Conservation (phyloP, 2,113 vertebrate species). For the Nannospalax galili region DNA sequence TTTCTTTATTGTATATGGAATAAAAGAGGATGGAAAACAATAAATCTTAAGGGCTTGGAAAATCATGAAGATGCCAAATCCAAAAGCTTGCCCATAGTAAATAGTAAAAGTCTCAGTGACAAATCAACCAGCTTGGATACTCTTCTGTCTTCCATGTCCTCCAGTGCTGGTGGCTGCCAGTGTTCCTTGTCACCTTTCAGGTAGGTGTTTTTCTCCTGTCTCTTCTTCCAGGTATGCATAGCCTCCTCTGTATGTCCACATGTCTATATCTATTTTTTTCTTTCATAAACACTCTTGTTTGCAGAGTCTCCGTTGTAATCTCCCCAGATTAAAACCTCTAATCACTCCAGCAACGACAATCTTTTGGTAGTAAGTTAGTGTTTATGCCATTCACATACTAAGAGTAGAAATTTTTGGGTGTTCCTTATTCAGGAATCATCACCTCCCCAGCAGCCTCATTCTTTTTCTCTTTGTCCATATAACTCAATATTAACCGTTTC, state of each 20-base stretch:
- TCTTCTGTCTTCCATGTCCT: too few relatives aligned
- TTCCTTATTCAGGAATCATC: too few relatives aligned
- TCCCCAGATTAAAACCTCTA: not conserved
- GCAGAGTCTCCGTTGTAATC: rapidly evolving
- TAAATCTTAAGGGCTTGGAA: not conserved
- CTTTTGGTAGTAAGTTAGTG: not conserved
- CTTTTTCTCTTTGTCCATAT: rapidly evolving
- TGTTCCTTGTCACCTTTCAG: not conserved
- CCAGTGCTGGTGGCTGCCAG: rapidly evolving
- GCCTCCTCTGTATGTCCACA: not conserved
- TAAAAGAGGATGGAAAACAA: not conserved
- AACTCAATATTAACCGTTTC: not conserved
- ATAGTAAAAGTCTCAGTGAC: not conserved
- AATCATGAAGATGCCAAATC: not conserved
- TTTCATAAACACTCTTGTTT: not conserved
- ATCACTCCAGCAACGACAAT: not conserved
- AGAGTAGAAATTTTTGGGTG: rapidly evolving
- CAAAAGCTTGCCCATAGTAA: not conserved
- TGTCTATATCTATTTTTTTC: not conserved
- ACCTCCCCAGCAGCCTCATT: not conserved
- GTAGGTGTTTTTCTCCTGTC: not conserved
- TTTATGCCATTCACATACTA: not conserved
- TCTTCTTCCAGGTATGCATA: rapidly evolving
- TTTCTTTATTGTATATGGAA: not conserved
- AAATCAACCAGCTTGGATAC: too few relatives aligned